Evolutionary conservation across 2,797 vertebrate genomes (phyloP), one percentile per base, ranked within the genome.

Genomic region (Alectoris magna): DNA sequence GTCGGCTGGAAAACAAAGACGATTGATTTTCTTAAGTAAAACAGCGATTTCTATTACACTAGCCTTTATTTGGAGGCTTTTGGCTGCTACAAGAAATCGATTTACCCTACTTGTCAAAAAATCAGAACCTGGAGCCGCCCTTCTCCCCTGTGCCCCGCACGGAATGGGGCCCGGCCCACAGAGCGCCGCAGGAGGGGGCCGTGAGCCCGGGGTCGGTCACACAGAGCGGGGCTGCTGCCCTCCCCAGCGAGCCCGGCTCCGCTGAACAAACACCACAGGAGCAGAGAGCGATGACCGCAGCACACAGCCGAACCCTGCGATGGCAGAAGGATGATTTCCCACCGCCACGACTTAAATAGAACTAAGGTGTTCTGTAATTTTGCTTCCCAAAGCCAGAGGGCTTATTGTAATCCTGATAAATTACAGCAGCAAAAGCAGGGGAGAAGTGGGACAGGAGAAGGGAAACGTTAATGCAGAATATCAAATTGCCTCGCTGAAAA

Each of bases 11-110:
- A 96, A 96, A 95, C 93, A 97, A 97, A 96, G 93, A 97, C 84
- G 93, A 97, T 89, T 96, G 96, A 97, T 96, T 96, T 96, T 97
- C 95, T 88, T 94, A 96, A 97, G 94, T 96, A 97, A 96, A 97
- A 93, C 43, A 96, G 91, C 10, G 60, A 95, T 97, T 96, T 96
- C 93, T 94, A 91, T 95, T 91, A 88, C 71, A 93, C 62, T 78
- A 91, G 91, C 93, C 95, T 96, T 96, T 92, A 96, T 94, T 97
- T 94, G 92, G 94, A 93, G 94, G 85, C 94, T 96, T 96, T 96
- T 88, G 87, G 84, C 92, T 92, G 91, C 88, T 91, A 90, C 84
- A 91, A 93, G 87, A 90, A 96, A 96, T 91, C 24, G 18, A 97
- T 96, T 84, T 71, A 94, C 77, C 71, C 91, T 92, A 88, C 81